Evolutionary conservation across 2,888 invertebrate species (phyloP).

Genomic region (Hyposoter didymator): DNA sequence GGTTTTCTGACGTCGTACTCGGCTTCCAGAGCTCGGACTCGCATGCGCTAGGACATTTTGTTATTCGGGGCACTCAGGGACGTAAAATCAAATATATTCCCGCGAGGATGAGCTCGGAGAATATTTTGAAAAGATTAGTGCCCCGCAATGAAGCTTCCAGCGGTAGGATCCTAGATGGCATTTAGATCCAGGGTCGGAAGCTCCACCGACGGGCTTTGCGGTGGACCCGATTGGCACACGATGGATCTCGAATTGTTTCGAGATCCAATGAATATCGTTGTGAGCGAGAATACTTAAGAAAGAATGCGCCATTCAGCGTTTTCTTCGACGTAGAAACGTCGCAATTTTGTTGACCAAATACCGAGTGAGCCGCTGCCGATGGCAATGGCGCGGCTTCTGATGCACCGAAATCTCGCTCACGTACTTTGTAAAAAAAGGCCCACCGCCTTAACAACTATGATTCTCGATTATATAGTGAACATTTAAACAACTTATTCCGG

Average conservation of each 20-base stretch:
- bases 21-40: conserved; percentile 79
- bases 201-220: conserved; percentile 76
- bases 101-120: conserved; percentile 79
- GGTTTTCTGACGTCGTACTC: conserved; percentile 65
- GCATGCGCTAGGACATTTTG: conserved; percentile 77
- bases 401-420: conserved; percentile 15
- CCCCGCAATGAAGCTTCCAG: conserved; percentile 72
- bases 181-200: conserved; percentile 50
- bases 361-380: background rate
- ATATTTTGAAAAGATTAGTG: conserved; percentile 82
- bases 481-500: conserved; percentile 85
- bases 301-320: conserved; percentile 44
- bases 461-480: conserved; percentile 84
- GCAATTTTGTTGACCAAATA: conserved; percentile 36
- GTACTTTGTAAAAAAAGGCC: conserved; percentile 67
- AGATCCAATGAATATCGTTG: conserved; percentile 45
- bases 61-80: conserved; percentile 73
- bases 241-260: conserved; percentile 52
- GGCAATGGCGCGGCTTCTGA: background rate
- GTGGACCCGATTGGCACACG: conserved; percentile 70
- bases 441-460: conserved; percentile 83
- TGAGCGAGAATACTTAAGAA: background rate
- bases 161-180: conserved; percentile 47
- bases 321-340: background rate
- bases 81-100: conserved; percentile 79